phyloP scores from a whole-genome alignment of 2,888 invertebrate genomes.

The Leucania comma region DNA sequence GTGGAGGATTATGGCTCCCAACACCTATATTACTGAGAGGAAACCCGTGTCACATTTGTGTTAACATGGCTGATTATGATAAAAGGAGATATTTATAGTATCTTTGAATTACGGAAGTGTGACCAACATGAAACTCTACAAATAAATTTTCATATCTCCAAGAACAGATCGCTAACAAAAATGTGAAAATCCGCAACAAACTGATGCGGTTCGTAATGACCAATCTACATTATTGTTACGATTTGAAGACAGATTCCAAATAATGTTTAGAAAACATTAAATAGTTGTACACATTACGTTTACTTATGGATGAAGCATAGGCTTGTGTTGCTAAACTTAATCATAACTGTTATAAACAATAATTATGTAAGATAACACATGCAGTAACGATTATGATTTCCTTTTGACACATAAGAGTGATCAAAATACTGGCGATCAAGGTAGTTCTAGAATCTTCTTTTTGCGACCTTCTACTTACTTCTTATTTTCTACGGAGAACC shows the following conservation, averaged over 20 bases:
- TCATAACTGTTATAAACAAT: constrained; percentile 17
- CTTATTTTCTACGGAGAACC: no score
- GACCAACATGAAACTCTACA: not conserved
- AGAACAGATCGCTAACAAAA: constrained; percentile 8
- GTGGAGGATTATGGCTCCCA: no score
- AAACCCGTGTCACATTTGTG: no score
- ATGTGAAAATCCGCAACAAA: constrained; percentile 8
- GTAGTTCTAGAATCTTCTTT: not conserved
- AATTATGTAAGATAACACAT: constrained; percentile 9
- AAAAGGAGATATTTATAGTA: not conserved
- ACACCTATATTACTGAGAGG: no score
- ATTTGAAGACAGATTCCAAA: constrained; percentile 40
- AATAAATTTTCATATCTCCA: not conserved
- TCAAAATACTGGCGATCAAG: not conserved
- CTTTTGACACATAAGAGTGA: not conserved
- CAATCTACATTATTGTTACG: constrained; percentile 32
- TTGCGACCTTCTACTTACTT: not conserved
- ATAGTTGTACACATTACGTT: constrained; percentile 45
- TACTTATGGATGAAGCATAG: constrained; percentile 2
- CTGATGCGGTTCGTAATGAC: constrained; percentile 9
- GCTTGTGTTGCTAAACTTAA: constrained; percentile 36
- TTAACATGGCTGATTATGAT: not conserved
- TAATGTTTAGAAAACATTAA: constrained; percentile 61
- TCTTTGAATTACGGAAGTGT: not conserved
- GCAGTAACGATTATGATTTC: constrained; percentile 13